A percentile compares a stretch with the other conserved stretches of the same genome.
These are phyloP conservation scores for Teinopalpus imperialis DNA, from an alignment of 2,888 invertebrate genomes.

Conservation along the genomic window DNA sequence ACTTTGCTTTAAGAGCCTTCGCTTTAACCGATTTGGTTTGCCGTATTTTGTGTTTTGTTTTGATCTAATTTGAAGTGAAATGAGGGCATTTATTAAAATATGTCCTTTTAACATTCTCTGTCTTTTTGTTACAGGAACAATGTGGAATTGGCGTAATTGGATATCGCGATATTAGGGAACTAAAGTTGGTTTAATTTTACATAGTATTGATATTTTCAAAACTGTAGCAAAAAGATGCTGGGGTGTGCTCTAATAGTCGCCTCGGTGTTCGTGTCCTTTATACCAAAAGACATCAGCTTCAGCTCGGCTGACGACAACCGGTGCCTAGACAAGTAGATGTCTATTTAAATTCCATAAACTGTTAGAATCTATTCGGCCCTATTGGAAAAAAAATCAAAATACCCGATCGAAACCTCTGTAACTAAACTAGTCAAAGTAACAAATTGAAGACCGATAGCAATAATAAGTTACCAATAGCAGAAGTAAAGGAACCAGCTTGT, in stretches of 20 bases:
- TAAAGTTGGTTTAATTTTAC: slow-evolving; percentile 42
- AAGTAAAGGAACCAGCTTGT: slow-evolving; percentile 43
- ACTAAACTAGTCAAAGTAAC: slow-evolving; percentile 65
- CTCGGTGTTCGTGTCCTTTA: slow-evolving; percentile 56
- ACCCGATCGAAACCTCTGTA: slow-evolving; percentile 37
- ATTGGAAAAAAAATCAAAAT: slow-evolving; percentile 30
- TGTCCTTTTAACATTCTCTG: slow-evolving; percentile 37
- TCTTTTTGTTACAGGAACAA: slow-evolving; percentile 76
- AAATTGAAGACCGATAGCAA: slow-evolving; percentile 51
- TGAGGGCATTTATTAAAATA: slow-evolving; percentile 3
- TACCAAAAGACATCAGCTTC: slow-evolving; percentile 55
- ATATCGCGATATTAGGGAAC: slow-evolving; percentile 45
- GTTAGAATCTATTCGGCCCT: slow-evolving; percentile 47
- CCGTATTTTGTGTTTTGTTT: slow-evolving; percentile 45
- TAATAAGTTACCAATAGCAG: slow-evolving; percentile 69
- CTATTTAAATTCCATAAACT: slow-evolving; percentile 36
- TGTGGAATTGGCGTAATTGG: slow-evolving; percentile 55
- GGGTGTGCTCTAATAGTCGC: slow-evolving; percentile 74
- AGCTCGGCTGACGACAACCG: slow-evolving; percentile 78
- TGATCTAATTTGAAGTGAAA: slow-evolving; percentile 40
- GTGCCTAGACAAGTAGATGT: slow-evolving; percentile 77
- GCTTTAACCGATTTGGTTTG: slow-evolving; percentile 70
- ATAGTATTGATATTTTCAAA: slow-evolving; percentile 48
- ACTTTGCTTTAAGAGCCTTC: slow-evolving; percentile 64
- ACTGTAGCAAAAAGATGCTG: slow-evolving; percentile 74